Conservation (phyloP, 2,113 vertebrate species). For the Perognathus longimembris region DNA sequence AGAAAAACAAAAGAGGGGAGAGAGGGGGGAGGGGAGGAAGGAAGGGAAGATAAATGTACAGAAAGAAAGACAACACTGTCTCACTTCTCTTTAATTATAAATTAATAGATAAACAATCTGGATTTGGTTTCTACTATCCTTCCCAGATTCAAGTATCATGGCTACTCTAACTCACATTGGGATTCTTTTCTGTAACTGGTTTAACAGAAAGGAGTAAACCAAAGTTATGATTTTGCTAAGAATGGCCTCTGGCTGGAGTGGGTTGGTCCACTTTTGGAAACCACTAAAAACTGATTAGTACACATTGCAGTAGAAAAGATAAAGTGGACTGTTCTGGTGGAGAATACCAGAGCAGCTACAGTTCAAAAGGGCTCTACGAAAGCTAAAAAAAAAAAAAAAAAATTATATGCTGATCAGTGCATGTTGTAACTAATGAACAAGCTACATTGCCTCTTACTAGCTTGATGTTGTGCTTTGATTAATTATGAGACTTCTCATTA, state of each 20-base stretch:
- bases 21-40: too few species aligned
- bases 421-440: slow-evolving; percentile 73
- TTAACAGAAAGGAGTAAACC: neutral
- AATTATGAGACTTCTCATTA: slow-evolving; percentile 80
- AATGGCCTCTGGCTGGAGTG: neutral
- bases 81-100: neutral
- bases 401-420: neutral
- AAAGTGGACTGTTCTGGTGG: neutral
- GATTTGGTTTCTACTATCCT: neutral
- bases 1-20: neutral
- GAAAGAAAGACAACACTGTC: neutral
- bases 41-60: too few species aligned
- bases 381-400: neutral
- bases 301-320: neutral
- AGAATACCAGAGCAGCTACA: neutral
- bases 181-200: neutral
- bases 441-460: slow-evolving; percentile 71
- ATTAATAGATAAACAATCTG: neutral
- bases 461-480: slow-evolving; percentile 58
- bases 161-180: neutral
- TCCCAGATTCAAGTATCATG: neutral
- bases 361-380: neutral
- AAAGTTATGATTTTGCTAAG: neutral
- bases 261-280: neutral
- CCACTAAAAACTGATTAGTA: neutral